Percentiles rank a stretch among this genome's conserved stretches.
Evolutionary conservation across 1,140 invertebrate species (phyloP).

Genomic region (Drosophila carrolli): DNA sequence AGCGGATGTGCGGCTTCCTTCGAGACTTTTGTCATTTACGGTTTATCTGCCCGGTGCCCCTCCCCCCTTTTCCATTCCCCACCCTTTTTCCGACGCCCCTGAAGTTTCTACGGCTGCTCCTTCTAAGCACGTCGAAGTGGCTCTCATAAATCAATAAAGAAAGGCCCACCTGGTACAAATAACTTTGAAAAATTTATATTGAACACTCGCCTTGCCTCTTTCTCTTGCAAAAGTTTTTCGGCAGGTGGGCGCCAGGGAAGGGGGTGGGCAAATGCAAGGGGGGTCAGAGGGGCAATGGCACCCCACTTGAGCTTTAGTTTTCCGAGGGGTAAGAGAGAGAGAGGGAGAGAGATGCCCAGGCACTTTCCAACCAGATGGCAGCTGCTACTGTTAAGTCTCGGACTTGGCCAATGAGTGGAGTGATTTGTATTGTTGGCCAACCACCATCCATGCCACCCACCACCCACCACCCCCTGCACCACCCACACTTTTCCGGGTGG

Average conservation of each 20-base stretch:
- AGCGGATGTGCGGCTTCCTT: slow-evolving; percentile 79
- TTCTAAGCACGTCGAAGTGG: slow-evolving; percentile 45
- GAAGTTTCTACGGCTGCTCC: slow-evolving; percentile 7
- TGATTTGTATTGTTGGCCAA: slow-evolving; percentile 48
- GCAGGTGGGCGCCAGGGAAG: slow-evolving; percentile 17
- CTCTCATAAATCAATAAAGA: slow-evolving; percentile 76
- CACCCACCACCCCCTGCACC: background rate
- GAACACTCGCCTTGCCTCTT: slow-evolving; percentile 45
- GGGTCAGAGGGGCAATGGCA: background rate
- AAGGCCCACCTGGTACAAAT: slow-evolving; percentile 75
- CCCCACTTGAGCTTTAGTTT: slow-evolving; percentile 19
- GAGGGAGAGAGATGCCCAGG: background rate
- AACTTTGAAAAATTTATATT: slow-evolving; percentile 77
- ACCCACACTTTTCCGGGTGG: slow-evolving; percentile 13
- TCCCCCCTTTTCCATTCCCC: background rate
- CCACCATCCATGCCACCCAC: background rate
- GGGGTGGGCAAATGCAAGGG: background rate
- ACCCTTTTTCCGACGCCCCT: slow-evolving; percentile 5
- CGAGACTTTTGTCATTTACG: slow-evolving; percentile 74
- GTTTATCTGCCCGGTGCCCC: slow-evolving; percentile 35
- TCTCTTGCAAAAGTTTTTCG: slow-evolving; percentile 38
- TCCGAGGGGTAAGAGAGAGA: background rate
- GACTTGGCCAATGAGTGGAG: slow-evolving; percentile 30
- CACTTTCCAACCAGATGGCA: slow-evolving; percentile 35
- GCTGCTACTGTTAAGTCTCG: slow-evolving; percentile 51